Evolutionary conservation across 2,797 vertebrate genomes (phyloP).

Genomic region (Thaleichthys pacificus): DNA sequence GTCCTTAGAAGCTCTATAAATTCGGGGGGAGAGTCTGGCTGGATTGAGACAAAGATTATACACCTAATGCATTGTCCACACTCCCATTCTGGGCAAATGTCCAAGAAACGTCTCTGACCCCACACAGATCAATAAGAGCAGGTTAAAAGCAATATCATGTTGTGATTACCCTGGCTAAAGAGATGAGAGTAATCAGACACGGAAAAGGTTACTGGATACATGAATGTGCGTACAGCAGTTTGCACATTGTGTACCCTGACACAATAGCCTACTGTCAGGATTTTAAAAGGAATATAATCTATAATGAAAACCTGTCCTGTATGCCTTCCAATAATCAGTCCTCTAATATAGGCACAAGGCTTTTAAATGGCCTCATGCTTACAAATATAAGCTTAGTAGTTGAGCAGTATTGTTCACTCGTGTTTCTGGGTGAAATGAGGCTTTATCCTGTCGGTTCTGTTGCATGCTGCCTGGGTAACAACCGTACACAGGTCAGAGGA

Average conservation of each 20-base stretch:
- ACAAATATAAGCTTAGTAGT: neutral
- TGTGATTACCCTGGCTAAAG: constrained; percentile 7
- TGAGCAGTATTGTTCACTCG: neutral
- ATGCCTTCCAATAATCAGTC: neutral
- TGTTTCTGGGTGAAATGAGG: constrained; percentile 3
- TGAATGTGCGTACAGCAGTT: neutral
- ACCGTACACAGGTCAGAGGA: constrained; percentile 10
- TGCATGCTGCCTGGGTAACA: constrained; percentile 25
- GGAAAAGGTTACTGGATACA: constrained; percentile 3
- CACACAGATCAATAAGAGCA: neutral
- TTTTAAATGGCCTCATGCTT: neutral
- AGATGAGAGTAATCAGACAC: neutral
- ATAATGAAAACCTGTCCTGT: neutral
- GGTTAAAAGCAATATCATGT: neutral
- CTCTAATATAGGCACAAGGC: neutral
- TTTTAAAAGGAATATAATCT: neutral
- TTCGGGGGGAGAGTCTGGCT: neutral
- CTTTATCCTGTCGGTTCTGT: constrained; percentile 17
- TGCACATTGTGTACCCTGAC: neutral
- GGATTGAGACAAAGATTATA: neutral
- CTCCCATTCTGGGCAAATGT: neutral
- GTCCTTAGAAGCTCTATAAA: neutral
- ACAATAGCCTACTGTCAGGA: neutral
- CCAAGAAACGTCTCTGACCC: neutral
- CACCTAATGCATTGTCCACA: neutral